Conservation (phyloP, 1,140 invertebrate species). For the Bombus pyrosoma region DNA sequence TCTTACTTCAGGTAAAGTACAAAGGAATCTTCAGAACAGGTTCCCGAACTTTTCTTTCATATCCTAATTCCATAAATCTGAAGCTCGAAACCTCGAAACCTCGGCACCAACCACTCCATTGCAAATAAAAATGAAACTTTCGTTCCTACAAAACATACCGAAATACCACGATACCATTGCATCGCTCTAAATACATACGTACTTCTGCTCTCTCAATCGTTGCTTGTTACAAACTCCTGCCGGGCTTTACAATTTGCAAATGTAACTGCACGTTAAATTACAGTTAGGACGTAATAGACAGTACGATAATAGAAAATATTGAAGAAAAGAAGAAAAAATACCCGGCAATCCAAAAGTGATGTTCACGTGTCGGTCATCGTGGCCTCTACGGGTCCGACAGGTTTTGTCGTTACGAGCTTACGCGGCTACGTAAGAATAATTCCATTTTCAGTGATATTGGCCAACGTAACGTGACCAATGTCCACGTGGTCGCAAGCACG, state of each 20-base stretch:
- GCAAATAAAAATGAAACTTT: no score
- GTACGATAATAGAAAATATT: neutral
- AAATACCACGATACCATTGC: no score
- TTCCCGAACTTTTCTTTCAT: no score
- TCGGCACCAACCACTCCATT: no score
- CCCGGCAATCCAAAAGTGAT: neutral
- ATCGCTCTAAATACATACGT: no score
- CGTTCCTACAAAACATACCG: no score
- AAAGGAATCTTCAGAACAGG: no score
- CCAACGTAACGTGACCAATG: constrained; percentile 50
- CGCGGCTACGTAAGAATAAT: constrained; percentile 27
- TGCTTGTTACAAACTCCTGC: neutral
- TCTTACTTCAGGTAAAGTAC: no score
- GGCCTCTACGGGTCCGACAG: constrained; percentile 2
- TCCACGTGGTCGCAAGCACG: constrained; percentile 61
- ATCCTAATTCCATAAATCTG: no score
- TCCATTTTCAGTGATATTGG: constrained; percentile 43
- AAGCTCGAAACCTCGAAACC: no score
- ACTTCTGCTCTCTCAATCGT: no score
- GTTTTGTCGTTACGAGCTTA: constrained; percentile 18
- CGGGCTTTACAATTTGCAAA: neutral
- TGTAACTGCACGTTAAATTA: neutral
- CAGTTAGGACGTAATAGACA: neutral
- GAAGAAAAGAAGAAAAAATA: neutral
- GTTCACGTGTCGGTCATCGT: constrained; percentile 35